These are phyloP conservation scores for Istiophorus platypterus DNA, from an alignment of 2,113 vertebrate species.

Conservation along the genomic window DNA sequence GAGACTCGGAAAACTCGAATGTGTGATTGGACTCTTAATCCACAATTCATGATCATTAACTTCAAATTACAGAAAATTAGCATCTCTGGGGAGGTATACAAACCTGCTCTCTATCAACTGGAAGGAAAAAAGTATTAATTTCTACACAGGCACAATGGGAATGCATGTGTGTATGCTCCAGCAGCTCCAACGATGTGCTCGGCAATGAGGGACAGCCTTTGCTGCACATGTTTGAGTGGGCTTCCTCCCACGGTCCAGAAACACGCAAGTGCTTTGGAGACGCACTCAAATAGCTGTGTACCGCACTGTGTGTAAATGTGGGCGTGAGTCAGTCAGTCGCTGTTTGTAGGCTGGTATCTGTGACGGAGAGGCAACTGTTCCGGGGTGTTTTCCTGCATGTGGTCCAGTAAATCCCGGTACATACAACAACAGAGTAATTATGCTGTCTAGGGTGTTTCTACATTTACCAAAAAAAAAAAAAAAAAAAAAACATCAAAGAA, in stretches of 20 bases:
- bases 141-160: conserved; percentile 4
- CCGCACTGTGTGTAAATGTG: conserved; percentile 25
- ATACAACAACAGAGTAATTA: conserved; percentile 28
- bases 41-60: conserved; percentile 42
- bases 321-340: conserved; percentile 25
- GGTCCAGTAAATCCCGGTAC: background rate
- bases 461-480: background rate
- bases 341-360: conserved; percentile 23
- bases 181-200: conserved; percentile 19
- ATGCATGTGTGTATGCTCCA: conserved; percentile 18
- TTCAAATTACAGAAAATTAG: conserved; percentile 38
- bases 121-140: conserved; percentile 4
- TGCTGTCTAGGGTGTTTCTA: background rate
- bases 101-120: conserved; percentile 4
- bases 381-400: conserved; percentile 19
- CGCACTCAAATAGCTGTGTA: background rate
- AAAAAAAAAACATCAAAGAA: background rate
- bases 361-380: conserved; percentile 15
- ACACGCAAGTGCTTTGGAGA: conserved; percentile 4
- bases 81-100: background rate
- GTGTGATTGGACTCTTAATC: background rate
- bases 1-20: background rate
- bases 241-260: conserved; percentile 48
- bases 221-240: conserved; percentile 32
- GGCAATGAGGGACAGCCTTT: conserved; percentile 2